Conservation (phyloP, 1,140 invertebrate species). For the Bombus balteatus region DNA sequence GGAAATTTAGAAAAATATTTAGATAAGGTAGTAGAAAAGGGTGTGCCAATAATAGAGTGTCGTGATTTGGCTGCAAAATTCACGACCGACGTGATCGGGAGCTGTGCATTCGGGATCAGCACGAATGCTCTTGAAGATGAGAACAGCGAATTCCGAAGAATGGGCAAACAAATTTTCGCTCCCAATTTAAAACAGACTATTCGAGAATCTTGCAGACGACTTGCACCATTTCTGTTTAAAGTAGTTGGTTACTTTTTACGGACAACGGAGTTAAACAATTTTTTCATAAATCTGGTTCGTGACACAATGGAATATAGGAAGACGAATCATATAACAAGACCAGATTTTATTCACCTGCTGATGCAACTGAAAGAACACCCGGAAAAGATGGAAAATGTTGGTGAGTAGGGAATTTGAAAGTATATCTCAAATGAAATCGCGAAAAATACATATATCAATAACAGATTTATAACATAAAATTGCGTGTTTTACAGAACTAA, state of each 20-base stretch:
- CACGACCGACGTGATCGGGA: constrained; percentile 83
- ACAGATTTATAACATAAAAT: neutral
- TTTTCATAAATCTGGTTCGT: constrained; percentile 80
- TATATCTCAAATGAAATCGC: too few species aligned
- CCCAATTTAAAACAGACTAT: constrained; percentile 79
- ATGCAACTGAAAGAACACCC: constrained; percentile 78
- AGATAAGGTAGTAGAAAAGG: constrained; percentile 64
- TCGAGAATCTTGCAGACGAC: constrained; percentile 59
- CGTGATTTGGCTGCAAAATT: constrained; percentile 80
- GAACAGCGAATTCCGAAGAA: constrained; percentile 79
- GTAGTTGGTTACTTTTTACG: constrained; percentile 50
- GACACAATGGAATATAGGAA: constrained; percentile 81
- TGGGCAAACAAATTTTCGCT: constrained; percentile 73
- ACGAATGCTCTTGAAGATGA: constrained; percentile 80
- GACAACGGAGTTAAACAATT: constrained; percentile 74
- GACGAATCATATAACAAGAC: constrained; percentile 78
- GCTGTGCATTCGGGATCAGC: constrained; percentile 71
- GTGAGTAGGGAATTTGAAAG: constrained; percentile 53
- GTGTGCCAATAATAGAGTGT: constrained; percentile 79
- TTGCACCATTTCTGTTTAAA: constrained; percentile 61
- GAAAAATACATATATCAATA: too few species aligned
- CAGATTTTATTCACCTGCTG: constrained; percentile 80
- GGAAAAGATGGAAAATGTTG: constrained; percentile 49
- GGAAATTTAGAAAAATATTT: constrained; percentile 75
- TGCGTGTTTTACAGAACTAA: constrained; percentile 71